A percentile compares a stretch with the other conserved stretches of the same genome.
These are phyloP conservation scores for Pemphredon lugubris DNA, from an alignment of 2,888 invertebrate genomes.

Conservation along the genomic window DNA sequence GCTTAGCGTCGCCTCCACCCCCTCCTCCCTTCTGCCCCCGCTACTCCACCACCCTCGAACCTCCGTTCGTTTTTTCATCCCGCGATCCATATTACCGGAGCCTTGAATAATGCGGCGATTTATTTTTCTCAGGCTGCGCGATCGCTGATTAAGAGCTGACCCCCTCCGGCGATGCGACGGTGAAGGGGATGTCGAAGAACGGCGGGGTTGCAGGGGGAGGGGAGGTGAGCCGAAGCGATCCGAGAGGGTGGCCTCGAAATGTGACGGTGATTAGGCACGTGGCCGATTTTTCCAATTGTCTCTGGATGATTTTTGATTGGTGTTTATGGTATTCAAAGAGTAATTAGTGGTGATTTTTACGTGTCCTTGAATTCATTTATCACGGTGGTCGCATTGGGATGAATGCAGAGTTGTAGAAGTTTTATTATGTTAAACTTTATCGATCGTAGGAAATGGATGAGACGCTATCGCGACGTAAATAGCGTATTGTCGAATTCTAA, in stretches of 20 bases:
- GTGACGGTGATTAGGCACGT: no score
- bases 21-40: constrained; percentile 35
- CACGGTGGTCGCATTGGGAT: neutral
- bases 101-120: constrained; percentile 78
- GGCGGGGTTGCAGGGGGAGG: no score
- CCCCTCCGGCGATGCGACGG: constrained; percentile 20
- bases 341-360: no score
- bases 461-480: no score
- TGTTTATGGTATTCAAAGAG: no score
- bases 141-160: constrained; percentile 74
- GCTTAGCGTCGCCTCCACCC: constrained; percentile 60
- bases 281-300: no score
- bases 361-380: neutral
- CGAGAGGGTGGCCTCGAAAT: no score
- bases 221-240: no score
- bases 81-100: constrained; percentile 73
- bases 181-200: neutral
- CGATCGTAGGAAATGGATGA: no score
- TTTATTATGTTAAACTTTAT: neutral
- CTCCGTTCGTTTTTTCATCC: constrained; percentile 34
- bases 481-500: no score
- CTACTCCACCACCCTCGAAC: no score
- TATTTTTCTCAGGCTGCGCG: constrained; percentile 75
- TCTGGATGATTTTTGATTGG: no score
- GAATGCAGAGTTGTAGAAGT: neutral